phyloP scores from a whole-genome alignment of 92 coral and sea anemone genomes.

The Muricea muricata region DNA sequence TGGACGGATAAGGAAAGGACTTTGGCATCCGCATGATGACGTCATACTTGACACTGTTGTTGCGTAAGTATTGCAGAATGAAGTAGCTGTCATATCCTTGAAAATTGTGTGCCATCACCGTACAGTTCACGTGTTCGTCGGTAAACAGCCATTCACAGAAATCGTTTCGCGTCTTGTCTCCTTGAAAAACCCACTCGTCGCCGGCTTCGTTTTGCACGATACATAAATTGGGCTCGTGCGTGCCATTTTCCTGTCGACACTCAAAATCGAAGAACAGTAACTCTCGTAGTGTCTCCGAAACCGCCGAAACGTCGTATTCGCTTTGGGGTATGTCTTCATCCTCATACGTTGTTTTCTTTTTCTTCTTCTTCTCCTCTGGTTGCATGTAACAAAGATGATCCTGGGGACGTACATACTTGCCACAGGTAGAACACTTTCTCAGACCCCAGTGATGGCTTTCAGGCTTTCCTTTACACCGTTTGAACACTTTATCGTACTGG shows the following conservation, averaged over 20 bases:
- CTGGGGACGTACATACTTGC: no score
- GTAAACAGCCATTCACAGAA: no score
- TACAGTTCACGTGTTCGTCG: no score
- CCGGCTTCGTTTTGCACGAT: constrained; percentile 47
- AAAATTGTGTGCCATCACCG: neutral
- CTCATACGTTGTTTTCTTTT: no score
- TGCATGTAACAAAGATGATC: no score
- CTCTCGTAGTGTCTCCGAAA: no score
- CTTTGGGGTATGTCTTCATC: no score
- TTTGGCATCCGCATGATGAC: constrained; percentile 61
- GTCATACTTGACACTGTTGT: constrained; percentile 25
- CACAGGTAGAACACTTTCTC: no score
- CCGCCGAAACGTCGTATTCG: no score
- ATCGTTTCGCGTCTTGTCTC: neutral
- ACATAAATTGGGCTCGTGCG: constrained; percentile 31
- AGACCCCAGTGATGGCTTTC: no score
- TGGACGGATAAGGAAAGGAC: constrained; percentile 43
- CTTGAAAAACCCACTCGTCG: constrained; percentile 39
- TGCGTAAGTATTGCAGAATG: constrained; percentile 24
- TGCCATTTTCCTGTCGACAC: constrained; percentile 48
- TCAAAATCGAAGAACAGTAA: constrained; percentile 37
- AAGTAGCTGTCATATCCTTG: neutral
- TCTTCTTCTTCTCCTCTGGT: no score
- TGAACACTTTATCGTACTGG: neutral
- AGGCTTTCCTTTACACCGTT: no score